phyloP scores from a whole-genome alignment of 2,888 invertebrate genomes.

The Hypolimnas misippus region DNA sequence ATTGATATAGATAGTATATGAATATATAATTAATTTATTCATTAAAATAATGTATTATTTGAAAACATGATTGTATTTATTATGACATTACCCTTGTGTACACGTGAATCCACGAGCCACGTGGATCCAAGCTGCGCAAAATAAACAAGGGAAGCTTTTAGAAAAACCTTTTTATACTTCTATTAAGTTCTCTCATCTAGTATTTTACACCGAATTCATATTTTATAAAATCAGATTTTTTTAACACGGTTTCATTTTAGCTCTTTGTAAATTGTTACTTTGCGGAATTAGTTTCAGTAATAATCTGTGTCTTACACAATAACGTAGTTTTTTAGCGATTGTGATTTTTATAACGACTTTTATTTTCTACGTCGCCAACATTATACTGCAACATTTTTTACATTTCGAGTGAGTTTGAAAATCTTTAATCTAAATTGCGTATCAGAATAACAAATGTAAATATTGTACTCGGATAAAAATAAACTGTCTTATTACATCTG shows the following conservation, averaged over 20 bases:
- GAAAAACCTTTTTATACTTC: neutral
- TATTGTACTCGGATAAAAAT: neutral
- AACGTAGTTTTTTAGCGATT: neutral
- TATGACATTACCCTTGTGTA: conserved; percentile 16
- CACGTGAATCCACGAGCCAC: conserved; percentile 11
- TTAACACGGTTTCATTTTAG: neutral
- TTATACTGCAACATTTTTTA: neutral
- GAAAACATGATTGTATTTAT: neutral
- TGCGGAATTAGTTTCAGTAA: neutral
- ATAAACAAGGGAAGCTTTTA: neutral
- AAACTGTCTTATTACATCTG: neutral
- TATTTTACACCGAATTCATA: neutral
- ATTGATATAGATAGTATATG: too few relatives aligned
- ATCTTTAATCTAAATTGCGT: neutral
- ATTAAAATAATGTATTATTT: neutral
- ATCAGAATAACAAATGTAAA: neutral
- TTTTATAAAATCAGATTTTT: neutral
- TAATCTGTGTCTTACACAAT: neutral
- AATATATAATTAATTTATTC: neutral
- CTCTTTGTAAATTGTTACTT: neutral
- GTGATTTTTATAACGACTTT: neutral
- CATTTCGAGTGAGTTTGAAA: neutral
- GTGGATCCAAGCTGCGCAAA: neutral
- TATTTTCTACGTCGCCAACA: neutral
- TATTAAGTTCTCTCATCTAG: neutral